Base-by-base conservation (phyloP, 2,888 invertebrate genomes). In the Phyllotreta striolata region DNA sequence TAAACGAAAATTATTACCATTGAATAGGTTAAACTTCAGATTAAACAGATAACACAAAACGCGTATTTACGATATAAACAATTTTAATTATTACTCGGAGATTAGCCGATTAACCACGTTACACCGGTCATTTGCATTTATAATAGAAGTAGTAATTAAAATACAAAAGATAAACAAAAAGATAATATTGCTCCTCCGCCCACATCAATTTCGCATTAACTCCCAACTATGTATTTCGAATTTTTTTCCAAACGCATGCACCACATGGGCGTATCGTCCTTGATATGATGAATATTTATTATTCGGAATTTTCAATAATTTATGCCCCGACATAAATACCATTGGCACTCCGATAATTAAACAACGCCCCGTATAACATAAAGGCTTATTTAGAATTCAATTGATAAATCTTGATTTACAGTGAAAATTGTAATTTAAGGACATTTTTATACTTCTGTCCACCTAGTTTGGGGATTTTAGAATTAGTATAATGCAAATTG, bases 321-420 rank as follows among this genome's bases (percentile, higher is more conserved):
- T 60, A 67, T 65, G 54, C 58, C 8, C 40, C 39, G 61, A 55
- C 64, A 55, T 46, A 56, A 59, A 59, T 55, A 62, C 58, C 64
- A 35, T 10, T 55, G 55, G 52, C 52, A 51, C 59, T 38, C 44
- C 47, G 37, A 12, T 64, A 63, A 65, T 64, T 64, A 57, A 65
- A 65, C 57, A 57, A 67, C 64, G 67, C 67, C 67, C 64, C 46
- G 60, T 63, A 54, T 59, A 52, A n/a, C 34, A 55, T 63, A 57
- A n/a, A n/a, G n/a, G n/a, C n/a, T n/a, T n/a, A n/a, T n/a, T 43
- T 38, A 43, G 24, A 38, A 39, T 47, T 47, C 13, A 13, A 47
- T 47, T 9, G 39, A 40, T 14, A 24, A 14, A 38, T 55, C 3
- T 3, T 12, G 41, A 41, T 12, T 41, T 4, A 10, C 41, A 12